These are phyloP conservation scores for Galbula dea DNA, from an alignment of 2,113 vertebrate species.

Conservation along the genomic window DNA sequence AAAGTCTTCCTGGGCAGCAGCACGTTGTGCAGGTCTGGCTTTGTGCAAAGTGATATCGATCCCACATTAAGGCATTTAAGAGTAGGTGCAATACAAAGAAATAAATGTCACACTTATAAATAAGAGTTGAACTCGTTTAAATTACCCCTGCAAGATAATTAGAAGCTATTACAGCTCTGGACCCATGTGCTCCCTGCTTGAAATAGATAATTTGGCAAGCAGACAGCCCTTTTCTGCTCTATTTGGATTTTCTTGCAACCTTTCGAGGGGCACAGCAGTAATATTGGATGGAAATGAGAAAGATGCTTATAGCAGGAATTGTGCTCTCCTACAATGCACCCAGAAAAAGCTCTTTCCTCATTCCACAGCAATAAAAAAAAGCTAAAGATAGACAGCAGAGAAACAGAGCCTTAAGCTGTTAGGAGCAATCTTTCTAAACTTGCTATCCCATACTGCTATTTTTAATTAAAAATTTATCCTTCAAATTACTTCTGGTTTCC, in stretches of 20 bases:
- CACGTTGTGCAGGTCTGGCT: neutral
- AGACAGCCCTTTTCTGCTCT: neutral
- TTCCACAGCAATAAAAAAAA: neutral
- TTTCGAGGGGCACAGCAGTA: neutral
- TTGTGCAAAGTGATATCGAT: slow-evolving; percentile 29
- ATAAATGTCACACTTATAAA: slow-evolving; percentile 42
- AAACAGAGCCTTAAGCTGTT: slow-evolving; percentile 4
- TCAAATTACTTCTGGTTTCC: neutral
- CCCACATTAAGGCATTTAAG: neutral
- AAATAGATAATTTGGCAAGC: neutral
- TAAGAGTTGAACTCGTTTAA: slow-evolving; percentile 21
- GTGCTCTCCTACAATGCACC: neutral
- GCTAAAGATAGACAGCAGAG: neutral
- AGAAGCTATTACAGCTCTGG: neutral
- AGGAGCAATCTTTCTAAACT: slow-evolving; percentile 13
- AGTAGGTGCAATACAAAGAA: slow-evolving; percentile 25
- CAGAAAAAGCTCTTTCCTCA: neutral
- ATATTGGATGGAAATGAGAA: neutral
- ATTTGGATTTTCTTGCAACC: neutral
- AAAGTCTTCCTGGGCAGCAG: neutral
- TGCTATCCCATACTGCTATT: neutral
- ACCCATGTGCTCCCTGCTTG: neutral
- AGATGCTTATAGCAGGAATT: neutral
- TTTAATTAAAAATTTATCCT: slow-evolving; percentile 30
- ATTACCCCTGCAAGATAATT: slow-evolving; percentile 21